Percentiles rank a stretch among this genome's conserved stretches.
phyloP scores from a whole-genome alignment of 2,113 vertebrate species.

The Aplodontia rufa region DNA sequence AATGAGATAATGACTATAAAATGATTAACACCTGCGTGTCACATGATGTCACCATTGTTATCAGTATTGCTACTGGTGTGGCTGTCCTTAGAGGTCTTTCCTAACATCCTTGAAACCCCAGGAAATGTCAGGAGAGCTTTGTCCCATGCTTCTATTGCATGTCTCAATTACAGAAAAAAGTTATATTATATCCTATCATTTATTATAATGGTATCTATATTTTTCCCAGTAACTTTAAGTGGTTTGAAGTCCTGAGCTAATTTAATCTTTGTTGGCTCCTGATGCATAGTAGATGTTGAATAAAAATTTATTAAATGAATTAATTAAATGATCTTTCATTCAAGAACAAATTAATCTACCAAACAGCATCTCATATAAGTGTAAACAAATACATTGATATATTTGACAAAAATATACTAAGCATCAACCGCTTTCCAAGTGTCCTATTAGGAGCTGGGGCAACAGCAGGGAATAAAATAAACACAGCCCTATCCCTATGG shows the following conservation, averaged over 20 bases:
- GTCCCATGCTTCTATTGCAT: not conserved
- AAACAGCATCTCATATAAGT: not conserved
- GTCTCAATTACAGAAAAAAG: not conserved
- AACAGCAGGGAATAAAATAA: not conserved
- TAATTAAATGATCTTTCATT: not conserved
- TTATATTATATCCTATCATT: not conserved
- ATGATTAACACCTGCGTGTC: too few species aligned
- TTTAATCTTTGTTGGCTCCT: not conserved
- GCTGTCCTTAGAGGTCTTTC: not conserved
- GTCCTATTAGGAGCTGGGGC: not conserved
- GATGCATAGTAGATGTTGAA: not conserved
- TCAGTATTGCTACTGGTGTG: not conserved
- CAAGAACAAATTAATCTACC: conserved; percentile 9
- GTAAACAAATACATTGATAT: not conserved
- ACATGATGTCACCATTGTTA: too few species aligned
- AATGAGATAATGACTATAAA: not conserved
- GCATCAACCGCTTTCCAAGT: not conserved
- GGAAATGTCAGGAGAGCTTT: not conserved
- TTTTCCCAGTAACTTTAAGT: not conserved
- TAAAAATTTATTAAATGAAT: conserved; percentile 3
- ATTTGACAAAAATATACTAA: conserved; percentile 1
- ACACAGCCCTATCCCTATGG: not conserved
- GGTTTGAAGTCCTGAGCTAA: not conserved
- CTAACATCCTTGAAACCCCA: not conserved
- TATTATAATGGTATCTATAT: not conserved